Base-by-base conservation (phyloP, 2,888 invertebrate genomes). In the Amiota mariae region DNA sequence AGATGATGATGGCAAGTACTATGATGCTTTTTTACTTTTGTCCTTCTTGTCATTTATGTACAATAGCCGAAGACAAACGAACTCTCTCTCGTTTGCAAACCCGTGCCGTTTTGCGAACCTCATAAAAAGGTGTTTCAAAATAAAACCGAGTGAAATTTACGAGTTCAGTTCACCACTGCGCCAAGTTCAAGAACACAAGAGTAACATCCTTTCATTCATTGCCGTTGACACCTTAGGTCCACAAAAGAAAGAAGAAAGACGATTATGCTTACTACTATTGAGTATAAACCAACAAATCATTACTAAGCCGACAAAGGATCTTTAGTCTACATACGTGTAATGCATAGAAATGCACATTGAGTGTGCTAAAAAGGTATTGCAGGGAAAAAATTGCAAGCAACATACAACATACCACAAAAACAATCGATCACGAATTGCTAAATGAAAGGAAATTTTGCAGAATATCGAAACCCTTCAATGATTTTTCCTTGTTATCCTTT, bases 381-480 rank as follows among this genome's bases (percentile, higher is more conserved):
- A 54, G 18, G 48, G 48, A 15, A 13, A 66, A 18, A 66, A 18
- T 48, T 18, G 66, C 64, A 12, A 4, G 36, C 0, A 18, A 64
- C 64, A 64, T 20, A 66, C 0, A 18, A 64, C 64, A 64, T 20
- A 66, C 66, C 66, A 11, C 66, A 66, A 48, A 9, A 66, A 66
- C 66, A 66, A 66, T 48, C 66, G 66, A 63, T 46, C 66, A 66
- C 54, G 54, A 12, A 54, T 59, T 59, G 57, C 20, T 59, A 59
- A 59, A 59, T 11, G 11, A 63, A 11, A 63, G 36, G 36, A 36
- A 51, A 68, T 24, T 51, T 68, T 68, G 54, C 54, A n/a, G 36
- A 68, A 68, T 13, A 68, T 51, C 24, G 24, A 51, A 63, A 48
- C 66, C 66, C 18, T 47, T 64, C 15, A 46, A 47, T 51, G n/a